These are phyloP conservation scores for Corvus hawaiiensis DNA, from an alignment of 2,113 vertebrate species.

Conservation along the genomic window DNA sequence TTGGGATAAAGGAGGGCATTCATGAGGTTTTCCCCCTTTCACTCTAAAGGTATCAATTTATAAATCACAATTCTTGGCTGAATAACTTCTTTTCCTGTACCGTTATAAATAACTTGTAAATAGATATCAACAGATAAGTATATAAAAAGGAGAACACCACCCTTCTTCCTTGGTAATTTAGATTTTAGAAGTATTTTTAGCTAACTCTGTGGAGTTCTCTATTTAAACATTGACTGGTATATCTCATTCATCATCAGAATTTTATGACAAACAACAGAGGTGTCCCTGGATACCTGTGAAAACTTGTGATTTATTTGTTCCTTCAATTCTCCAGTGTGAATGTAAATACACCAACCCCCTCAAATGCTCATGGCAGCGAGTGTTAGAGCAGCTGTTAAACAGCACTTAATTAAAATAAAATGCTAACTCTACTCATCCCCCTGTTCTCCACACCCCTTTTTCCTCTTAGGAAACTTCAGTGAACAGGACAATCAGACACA, in stretches of 20 bases:
- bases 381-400: background rate
- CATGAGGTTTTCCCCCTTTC: background rate
- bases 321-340: background rate
- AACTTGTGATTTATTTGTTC: background rate
- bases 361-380: rapidly evolving
- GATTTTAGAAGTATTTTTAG: background rate
- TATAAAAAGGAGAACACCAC: background rate
- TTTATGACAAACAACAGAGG: background rate
- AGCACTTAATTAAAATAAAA: background rate
- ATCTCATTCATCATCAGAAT: background rate
- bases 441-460: background rate
- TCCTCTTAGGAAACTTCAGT: background rate
- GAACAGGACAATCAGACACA: background rate
- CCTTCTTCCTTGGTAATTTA: background rate
- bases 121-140: background rate
- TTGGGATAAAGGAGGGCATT: background rate
- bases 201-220: background rate
- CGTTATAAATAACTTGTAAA: background rate
- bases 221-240: background rate
- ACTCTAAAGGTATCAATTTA: background rate
- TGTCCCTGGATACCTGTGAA: background rate
- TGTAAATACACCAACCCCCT: background rate
- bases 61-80: background rate
- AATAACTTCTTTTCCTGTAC: background rate
- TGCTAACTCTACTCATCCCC: background rate